Evolutionary conservation across 1,140 invertebrate species (phyloP), one percentile per base, ranked within the genome.

Genomic region (Delia radicum): DNA sequence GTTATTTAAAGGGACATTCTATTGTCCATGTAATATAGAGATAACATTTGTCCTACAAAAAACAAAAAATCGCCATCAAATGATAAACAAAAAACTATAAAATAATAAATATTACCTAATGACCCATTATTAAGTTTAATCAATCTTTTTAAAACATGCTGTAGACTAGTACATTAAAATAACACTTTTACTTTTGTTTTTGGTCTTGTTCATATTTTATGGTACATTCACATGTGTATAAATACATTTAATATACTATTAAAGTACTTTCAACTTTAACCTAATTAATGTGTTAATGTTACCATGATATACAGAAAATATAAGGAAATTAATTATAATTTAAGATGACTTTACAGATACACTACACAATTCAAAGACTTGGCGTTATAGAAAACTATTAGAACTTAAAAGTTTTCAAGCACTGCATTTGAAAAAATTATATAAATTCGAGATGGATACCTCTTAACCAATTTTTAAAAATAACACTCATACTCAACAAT

Each of bases 221-320:
- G 48, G 48, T 55, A 55, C 48, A 55, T n/a, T 10, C 48, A 21
- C 48, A 55, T 55, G 48, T 15, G n/a, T 55, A 7, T 24, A 21
- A 55, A 55, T 21, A 55, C 8, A 55, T 21, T 55, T 3, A 24
- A 55, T 21, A n/a, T 21, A 21, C 10, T 55, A 21, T 10, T 21
- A n/a, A 55, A 21, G 48, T 55, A 55, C 48, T 55, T 55, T 55
- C 48, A 55, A 55, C 48, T 55, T 55, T 55, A 55, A 55, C 48
- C 48, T 21, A 55, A 55, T 55, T 55, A 55, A 55, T 21, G 48
- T 55, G 48, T 55, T 3, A 55, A 21, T 21, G 21, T 21, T 21
- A 10, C n/a, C 18, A 21, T 55, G 48, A 55, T 21, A 55, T 55
- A 8, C 12, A 42, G 37, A 42, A 42, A 42, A 42, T 42, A 15